Evolutionary conservation across 2,888 invertebrate species (phyloP), one percentile per base, ranked within the genome.

Genomic region (Diaperis boleti): DNA sequence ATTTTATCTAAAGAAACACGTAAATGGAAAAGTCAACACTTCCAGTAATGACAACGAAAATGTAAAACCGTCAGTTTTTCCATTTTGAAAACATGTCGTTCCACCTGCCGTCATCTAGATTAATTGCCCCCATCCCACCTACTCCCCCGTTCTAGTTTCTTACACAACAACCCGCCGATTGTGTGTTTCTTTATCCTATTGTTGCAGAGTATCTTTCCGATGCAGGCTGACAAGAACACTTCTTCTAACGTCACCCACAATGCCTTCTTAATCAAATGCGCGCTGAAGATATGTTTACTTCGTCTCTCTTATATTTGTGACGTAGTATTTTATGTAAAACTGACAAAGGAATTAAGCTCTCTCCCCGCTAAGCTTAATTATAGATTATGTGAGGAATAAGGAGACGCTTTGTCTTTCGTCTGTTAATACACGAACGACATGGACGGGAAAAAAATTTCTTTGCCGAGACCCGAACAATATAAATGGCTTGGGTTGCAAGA

Each of bases 171-270:
- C 56, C 65, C 62, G 64, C 65, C 65, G 66, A 70, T 71, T 69
- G 70, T 72, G 69, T 72, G 72, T 75, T 76, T 77, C 76, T 77
- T 75, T 75, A 74, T 76, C 72, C 77, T 69, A 77, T 79, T 80
- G 77, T 79, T 76, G 72, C 71, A 71, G 75, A 77, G 73, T 77
- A 79, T 80, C 80, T 79, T 79, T 79, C 79, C 76, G 74, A 76
- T 78, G 77, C 78, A 79, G 78, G 72, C 79, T 80, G 80, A 80
- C 80, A 80, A 79, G 78, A 78, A 78, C 79, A 79, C 78, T 79
- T 79, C 78, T 78, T 78, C 75, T 72, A 74, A 74, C 75, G 78
- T 77, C 78, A 78, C 70, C 73, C 71, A 78, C 79, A 79, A 78
- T 78, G 72, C 75, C 75, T 72, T 73, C 78, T 79, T 78, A 78